phyloP scores from a whole-genome alignment of 2,113 vertebrate genomes.

The Python bivittatus region DNA sequence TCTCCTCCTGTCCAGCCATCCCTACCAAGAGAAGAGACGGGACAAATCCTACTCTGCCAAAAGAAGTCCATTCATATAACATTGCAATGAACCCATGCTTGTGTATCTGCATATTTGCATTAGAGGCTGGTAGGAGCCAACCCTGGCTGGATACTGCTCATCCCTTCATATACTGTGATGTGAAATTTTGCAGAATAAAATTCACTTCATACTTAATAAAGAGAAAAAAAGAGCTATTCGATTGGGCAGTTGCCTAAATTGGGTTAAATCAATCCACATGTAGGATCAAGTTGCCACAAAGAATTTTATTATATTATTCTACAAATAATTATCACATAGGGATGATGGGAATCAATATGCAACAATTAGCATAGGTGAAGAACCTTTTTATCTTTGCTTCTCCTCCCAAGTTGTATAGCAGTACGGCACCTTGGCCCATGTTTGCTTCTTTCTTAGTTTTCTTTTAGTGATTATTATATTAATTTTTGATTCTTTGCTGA shows the following conservation, averaged over 20 bases:
- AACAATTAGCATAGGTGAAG: not conserved
- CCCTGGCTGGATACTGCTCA: not conserved
- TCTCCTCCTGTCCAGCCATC: not conserved
- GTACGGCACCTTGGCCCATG: not conserved
- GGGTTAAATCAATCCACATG: not conserved
- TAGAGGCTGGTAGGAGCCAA: not conserved
- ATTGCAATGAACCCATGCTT: not conserved
- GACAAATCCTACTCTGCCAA: not conserved
- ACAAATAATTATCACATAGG: not conserved
- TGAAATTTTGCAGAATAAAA: not conserved
- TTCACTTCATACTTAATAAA: not conserved
- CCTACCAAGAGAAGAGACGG: not conserved
- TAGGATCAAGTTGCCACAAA: not conserved
- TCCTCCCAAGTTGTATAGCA: not conserved
- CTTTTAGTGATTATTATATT: not conserved
- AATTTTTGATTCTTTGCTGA: constrained; percentile 50
- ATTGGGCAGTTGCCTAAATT: not conserved
- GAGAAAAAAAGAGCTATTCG: not conserved
- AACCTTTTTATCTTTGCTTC: not conserved
- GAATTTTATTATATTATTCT: not conserved
- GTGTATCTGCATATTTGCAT: not conserved
- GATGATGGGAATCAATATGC: not conserved
- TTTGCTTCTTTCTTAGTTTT: not conserved
- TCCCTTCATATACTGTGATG: not conserved
- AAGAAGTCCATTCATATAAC: not conserved